Conservation (phyloP, 2,797 vertebrate species). For the Urocyon cinereoargenteus region DNA sequence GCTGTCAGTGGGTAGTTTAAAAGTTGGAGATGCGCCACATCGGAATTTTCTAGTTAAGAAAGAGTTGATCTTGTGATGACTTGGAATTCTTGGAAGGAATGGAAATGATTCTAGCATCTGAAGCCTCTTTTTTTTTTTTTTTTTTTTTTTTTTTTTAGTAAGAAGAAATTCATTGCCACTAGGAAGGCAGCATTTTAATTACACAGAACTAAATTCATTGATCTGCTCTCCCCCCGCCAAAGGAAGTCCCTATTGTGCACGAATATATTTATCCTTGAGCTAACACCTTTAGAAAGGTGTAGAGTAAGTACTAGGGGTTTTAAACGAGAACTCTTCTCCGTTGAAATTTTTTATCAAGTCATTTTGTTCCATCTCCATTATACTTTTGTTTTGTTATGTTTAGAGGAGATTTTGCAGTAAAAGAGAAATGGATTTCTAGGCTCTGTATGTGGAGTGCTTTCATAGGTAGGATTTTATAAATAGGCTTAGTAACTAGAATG, state of each 20-base stretch:
- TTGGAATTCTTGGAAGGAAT: background rate
- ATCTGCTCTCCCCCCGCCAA: fast-evolving
- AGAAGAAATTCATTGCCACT: background rate
- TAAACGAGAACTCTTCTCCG: constrained; percentile 27
- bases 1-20: background rate
- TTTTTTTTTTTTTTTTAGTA: background rate
- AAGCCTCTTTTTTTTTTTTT: constrained; percentile 52
- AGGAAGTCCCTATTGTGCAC: background rate
- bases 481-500: background rate
- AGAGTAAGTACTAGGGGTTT: background rate
- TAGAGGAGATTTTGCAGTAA: constrained; percentile 13
- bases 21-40: background rate
- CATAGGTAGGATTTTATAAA: background rate
- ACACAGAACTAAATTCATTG: background rate
- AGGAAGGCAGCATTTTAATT: background rate
- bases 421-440: background rate
- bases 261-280: background rate
- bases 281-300: background rate
- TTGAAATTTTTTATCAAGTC: constrained; percentile 40
- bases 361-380: background rate
- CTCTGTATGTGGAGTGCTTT: background rate
- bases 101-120: background rate
- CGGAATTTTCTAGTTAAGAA: background rate
- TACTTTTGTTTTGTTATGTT: background rate
- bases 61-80: background rate